Conservation (phyloP, 2,797 vertebrate species). For the Anas acuta region DNA sequence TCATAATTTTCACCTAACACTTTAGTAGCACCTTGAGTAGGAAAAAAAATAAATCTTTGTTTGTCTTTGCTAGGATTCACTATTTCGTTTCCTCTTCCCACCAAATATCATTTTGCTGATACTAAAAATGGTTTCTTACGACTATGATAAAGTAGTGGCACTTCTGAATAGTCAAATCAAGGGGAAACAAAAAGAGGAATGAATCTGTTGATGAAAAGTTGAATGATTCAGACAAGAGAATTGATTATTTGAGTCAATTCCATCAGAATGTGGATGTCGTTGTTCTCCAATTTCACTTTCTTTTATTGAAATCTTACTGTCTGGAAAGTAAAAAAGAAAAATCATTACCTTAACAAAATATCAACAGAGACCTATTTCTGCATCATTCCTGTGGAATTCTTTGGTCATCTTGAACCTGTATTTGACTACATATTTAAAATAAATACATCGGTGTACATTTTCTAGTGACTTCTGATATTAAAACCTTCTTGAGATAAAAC, state of each 20-base stretch:
- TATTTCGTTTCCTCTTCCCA: constrained; percentile 25
- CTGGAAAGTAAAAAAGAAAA: neutral
- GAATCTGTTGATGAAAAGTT: constrained; percentile 47
- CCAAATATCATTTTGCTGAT: neutral
- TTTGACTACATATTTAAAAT: neutral
- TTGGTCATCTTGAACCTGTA: neutral
- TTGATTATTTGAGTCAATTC: constrained; percentile 60
- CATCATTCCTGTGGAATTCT: neutral
- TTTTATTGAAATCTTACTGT: neutral
- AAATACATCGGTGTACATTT: neutral
- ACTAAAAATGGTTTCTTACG: constrained; percentile 34
- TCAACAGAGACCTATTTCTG: neutral
- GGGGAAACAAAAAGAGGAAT: neutral
- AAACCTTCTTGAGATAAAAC: neutral
- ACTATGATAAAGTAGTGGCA: constrained; percentile 40
- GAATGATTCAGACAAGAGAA: constrained; percentile 52
- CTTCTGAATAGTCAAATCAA: constrained; percentile 67
- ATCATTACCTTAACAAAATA: constrained; percentile 5
- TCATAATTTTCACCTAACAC: neutral
- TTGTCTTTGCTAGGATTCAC: neutral
- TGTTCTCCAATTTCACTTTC: constrained; percentile 31
- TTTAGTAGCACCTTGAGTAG: neutral
- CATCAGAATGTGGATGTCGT: constrained; percentile 45
- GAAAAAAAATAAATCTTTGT: neutral
- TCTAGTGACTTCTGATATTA: neutral